Evolutionary conservation across 23 tunicate species (phyloP), one percentile per base, ranked within the genome.

Genomic region (Aplidium turbinatum): DNA sequence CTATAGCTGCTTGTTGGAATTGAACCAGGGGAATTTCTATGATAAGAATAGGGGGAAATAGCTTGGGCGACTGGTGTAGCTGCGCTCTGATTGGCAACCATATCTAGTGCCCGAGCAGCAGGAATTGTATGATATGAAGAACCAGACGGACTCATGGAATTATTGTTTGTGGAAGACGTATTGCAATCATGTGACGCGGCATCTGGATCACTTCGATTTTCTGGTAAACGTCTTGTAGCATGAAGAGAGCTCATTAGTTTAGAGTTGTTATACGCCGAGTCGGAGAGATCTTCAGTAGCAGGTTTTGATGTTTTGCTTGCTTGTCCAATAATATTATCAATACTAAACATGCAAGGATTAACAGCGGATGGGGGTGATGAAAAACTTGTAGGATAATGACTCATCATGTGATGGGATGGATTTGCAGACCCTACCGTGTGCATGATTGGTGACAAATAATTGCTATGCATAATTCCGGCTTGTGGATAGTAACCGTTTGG

Each of bases 251-350:
- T 40, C 65, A 25, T 64, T 80, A 77, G 48, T 20, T 53, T 40
- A 9, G 76, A 19, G 7, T 52, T 58, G 22, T 32, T 46, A 57
- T 29, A 80, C 34, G 19, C 28, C 20, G 58, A 33, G 33, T 38
- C 45, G n/a, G 24, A 36, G 31, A 40, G 57, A 4, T 56, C 85
- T n/a, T 31, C 31, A 2, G 73, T 18, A 16, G 35, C 40, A 11
- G 21, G 32, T 20, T 81, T 79, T 25, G 61, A 25, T 0, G 64
- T 60, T 27, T 79, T 55, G 35, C 35, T 67, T 47, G 79, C 36
- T 45, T 61, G 87, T 23, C 96, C 96, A 47, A 88, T 88, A 55
- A 88, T 88, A 57, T 88, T 88, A n/a, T 88, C 96, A 39, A 88
- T 88, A 40, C 96, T 81, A 55, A 88, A 88, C 86, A 88, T 81